These are phyloP conservation scores for Notospermus geniculatus DNA, from an alignment of 1,140 invertebrate genomes.

Conservation along the genomic window DNA sequence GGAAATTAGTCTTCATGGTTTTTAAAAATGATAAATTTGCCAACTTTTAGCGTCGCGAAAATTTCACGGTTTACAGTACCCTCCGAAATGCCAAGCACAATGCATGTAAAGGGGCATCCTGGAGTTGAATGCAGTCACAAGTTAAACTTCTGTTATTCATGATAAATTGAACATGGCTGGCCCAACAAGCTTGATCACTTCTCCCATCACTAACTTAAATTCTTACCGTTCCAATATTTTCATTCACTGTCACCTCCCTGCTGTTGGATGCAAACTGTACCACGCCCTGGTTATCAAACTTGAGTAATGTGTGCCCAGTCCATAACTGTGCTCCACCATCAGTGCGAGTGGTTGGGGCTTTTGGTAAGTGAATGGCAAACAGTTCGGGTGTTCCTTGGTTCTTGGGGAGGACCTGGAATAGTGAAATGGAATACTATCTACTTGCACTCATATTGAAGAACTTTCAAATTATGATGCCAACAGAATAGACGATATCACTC, in stretches of 20 bases:
- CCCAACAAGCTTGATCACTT: not conserved
- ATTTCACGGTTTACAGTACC: too few relatives aligned
- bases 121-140: not conserved
- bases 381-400: constrained; percentile 25
- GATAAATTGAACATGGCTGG: too few relatives aligned
- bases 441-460: too few relatives aligned
- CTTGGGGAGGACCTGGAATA: not conserved
- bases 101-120: too few relatives aligned
- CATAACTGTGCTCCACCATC: constrained; percentile 39
- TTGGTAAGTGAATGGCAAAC: constrained; percentile 44
- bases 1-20: too few relatives aligned
- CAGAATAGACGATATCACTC: too few relatives aligned
- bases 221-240: constrained; percentile 41
- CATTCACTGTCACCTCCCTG: constrained; percentile 30
- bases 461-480: too few relatives aligned
- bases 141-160: not conserved
- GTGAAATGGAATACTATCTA: not conserved
- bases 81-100: too few relatives aligned
- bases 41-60: too few relatives aligned
- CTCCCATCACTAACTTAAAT: too few relatives aligned
- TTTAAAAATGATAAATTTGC: too few relatives aligned
- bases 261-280: constrained; percentile 42
- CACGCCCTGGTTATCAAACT: constrained; percentile 45
- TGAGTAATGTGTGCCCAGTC: constrained; percentile 17
- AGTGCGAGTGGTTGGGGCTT: constrained; percentile 34